A percentile compares a stretch with the other conserved stretches of the same genome.
Conservation (phyloP, 30 jellyfish, hydroid and myxozoan genomes). For the Aurelia sp. region DNA sequence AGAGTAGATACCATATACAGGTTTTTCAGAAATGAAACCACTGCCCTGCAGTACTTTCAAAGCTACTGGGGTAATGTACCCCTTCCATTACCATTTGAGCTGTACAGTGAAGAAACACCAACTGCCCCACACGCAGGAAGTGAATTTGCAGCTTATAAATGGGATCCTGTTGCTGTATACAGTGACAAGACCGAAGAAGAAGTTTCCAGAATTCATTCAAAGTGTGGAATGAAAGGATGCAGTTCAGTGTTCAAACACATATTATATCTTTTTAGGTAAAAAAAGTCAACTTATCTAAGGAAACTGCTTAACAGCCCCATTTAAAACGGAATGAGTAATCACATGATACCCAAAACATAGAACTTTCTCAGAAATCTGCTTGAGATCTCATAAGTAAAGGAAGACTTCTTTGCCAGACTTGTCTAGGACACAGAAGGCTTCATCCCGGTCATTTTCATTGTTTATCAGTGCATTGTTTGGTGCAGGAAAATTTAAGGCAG, state of each 20-base stretch:
- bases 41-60: conserved; percentile 81
- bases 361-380: too few relatives aligned
- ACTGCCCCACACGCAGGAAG: conserved; percentile 96
- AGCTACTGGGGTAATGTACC: conserved; percentile 82
- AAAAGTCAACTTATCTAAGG: too few relatives aligned
- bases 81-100: conserved; percentile 80
- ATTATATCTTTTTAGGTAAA: conserved; percentile 86
- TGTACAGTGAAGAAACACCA: conserved; percentile 85
- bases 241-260: conserved; percentile 86
- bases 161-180: conserved; percentile 91
- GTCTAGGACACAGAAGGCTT: too few relatives aligned
- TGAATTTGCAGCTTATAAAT: conserved; percentile 86
- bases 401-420: too few relatives aligned
- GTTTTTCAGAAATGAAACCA: conserved; percentile 84
- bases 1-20: conserved; percentile 94
- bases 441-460: too few relatives aligned
- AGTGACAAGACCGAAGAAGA: conserved; percentile 51
- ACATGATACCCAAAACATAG: too few relatives aligned
- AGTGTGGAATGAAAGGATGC: conserved; percentile 86
- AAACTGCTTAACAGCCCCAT: background rate
- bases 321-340: background rate
- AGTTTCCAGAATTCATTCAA: conserved; percentile 23
- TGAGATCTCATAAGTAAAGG: too few relatives aligned
- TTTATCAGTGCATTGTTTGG: too few relatives aligned
- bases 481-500: too few relatives aligned